Evolutionary conservation across 1,140 invertebrate species (phyloP).

Genomic region (Drosophila pruinosa): DNA sequence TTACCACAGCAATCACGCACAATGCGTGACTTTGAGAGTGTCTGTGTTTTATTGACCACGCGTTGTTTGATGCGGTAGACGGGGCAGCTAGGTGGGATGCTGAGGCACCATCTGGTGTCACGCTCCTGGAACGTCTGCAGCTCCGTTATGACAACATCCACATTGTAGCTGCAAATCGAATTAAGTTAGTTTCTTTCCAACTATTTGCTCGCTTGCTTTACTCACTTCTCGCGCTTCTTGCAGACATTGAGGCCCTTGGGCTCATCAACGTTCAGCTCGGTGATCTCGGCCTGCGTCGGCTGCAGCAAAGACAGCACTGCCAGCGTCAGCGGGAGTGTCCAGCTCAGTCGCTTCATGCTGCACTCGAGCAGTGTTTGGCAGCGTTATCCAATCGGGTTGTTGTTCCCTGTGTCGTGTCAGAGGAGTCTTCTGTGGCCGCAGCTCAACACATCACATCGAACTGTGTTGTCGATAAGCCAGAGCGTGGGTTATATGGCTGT

Average conservation of each 20-base stretch:
- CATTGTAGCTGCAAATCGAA: conserved; percentile 48
- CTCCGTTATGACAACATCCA: conserved; percentile 86
- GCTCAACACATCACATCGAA: conserved; percentile 39
- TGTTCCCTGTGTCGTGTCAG: conserved; percentile 5
- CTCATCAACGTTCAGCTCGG: conserved; percentile 36
- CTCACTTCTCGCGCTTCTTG: conserved; percentile 71
- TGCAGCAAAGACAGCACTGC: conserved; percentile 32
- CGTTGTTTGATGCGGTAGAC: conserved; percentile 91
- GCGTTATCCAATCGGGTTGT: background rate
- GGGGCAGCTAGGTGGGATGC: conserved; percentile 92
- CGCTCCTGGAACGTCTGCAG: conserved; percentile 91
- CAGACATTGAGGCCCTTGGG: conserved; percentile 69
- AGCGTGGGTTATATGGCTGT: background rate
- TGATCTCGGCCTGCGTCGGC: conserved; percentile 45
- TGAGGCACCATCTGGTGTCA: conserved; percentile 92
- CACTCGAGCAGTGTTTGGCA: conserved; percentile 5
- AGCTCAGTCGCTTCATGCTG: conserved; percentile 33
- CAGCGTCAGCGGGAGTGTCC: background rate
- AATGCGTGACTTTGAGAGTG: conserved; percentile 88
- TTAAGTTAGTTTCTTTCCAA: background rate
- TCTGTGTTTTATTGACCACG: conserved; percentile 88
- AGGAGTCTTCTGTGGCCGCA: conserved; percentile 3
- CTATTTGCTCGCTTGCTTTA: background rate
- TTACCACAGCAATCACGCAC: conserved; percentile 92
- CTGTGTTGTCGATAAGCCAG: conserved; percentile 3